A percentile compares a stretch with the other conserved stretches of the same genome.
phyloP scores from a whole-genome alignment of 2,797 vertebrate species.

The Martes flavigula region DNA sequence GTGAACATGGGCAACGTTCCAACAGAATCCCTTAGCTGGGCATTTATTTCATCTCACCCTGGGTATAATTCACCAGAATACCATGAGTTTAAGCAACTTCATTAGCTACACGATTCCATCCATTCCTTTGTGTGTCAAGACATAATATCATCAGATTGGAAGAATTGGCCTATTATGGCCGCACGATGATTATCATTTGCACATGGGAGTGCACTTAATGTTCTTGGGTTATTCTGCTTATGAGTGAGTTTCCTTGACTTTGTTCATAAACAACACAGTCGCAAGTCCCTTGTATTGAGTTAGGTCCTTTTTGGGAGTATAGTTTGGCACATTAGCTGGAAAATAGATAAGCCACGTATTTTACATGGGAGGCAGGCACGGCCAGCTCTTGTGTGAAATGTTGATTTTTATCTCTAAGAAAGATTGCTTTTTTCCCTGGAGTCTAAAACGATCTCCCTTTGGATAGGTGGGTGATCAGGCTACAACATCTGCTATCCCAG shows the following conservation, averaged over 20 bases:
- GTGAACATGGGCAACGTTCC: neutral
- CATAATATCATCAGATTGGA: slow-evolving; percentile 60
- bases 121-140: slow-evolving; percentile 60
- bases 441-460: neutral
- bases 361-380: neutral
- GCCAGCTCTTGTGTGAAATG: slow-evolving; percentile 24
- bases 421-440: slow-evolving; percentile 26
- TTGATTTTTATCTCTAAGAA: slow-evolving; percentile 37
- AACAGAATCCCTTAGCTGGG: neutral
- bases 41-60: slow-evolving; percentile 58
- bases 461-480: neutral
- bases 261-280: slow-evolving; percentile 43
- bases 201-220: slow-evolving; percentile 56
- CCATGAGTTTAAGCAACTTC: slow-evolving; percentile 66
- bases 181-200: slow-evolving; percentile 52
- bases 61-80: slow-evolving; percentile 68
- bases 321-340: neutral
- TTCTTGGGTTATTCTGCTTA: slow-evolving; percentile 52
- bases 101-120: slow-evolving; percentile 57
- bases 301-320: neutral
- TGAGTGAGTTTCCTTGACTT: neutral
- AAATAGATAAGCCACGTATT: slow-evolving; percentile 20
- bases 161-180: slow-evolving; percentile 59
- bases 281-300: slow-evolving; percentile 24
- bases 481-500: neutral